Evolutionary conservation across 2,797 vertebrate genomes (phyloP), one percentile per base, ranked within the genome.

Genomic region (Thalassophryne amazonica): DNA sequence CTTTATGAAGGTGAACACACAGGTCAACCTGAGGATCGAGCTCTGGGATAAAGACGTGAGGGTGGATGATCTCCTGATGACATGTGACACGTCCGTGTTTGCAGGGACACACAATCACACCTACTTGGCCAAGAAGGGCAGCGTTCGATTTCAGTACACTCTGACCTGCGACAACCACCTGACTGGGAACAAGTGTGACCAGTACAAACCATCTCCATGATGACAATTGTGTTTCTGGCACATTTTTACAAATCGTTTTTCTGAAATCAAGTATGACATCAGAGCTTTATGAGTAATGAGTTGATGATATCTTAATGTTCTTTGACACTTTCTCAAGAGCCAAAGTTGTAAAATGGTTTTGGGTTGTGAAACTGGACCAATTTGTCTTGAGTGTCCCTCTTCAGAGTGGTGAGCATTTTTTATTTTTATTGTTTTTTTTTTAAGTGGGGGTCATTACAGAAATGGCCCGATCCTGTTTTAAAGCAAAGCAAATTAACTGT

Each of bases 1-100:
- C 29, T 15, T 38, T 1, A 8, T 42, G 4, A 32, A 78, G 78
- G 78, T 76, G 37, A 24, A 65, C 46, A 75, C 74, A 19, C 4
- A 14, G 6, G 0, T 0, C 0, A 0, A 0, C n/a, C 8, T 80
- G 29, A 23, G 0, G 1, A 1, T 77, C 1, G 35, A 73, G 19
- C 42, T 62, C 11, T 55, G 39, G 68, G 70, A 77, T 0, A 0
- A 56, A 0, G 73, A 80, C 5, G 0, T 0, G 8, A 0, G 0
- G 0, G 0, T 0, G 0, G 39, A 60, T 0, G 69, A 80, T 15
- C 41, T n/a, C n/a, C 20, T 22, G n/a, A 19, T n/a, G 14, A 10
- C 21, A 4, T 23, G 35, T 15, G 2, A 14, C 20, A 37, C 1
- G 21, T 2, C 14, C 12, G n/a, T 23, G 20, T 22, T 0, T 1